Conservation (phyloP, 2,797 vertebrate species). For the Platalea minor region DNA sequence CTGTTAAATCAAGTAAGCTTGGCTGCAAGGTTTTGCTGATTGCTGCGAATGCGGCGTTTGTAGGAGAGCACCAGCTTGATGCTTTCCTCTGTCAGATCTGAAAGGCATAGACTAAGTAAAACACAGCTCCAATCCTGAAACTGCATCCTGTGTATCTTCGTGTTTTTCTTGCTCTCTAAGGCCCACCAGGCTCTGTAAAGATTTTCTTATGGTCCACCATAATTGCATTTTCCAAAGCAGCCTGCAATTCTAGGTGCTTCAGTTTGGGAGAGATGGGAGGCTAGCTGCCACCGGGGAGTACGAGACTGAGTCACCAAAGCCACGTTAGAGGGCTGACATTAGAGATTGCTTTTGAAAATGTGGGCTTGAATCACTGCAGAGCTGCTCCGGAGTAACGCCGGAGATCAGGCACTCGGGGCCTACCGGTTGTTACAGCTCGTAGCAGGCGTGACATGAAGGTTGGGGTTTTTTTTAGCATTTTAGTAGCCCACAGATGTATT, state of each 20-base stretch:
- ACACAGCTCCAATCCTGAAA: background rate
- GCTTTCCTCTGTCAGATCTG: background rate
- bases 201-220: background rate
- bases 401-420: background rate
- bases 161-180: background rate
- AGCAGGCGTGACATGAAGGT: background rate
- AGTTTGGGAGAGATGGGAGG: background rate
- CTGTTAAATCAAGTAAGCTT: background rate
- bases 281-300: background rate
- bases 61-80: background rate
- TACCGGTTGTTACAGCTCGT: background rate
- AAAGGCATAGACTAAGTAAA: background rate
- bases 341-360: background rate
- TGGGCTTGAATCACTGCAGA: background rate
- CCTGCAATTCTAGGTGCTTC: background rate
- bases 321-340: background rate
- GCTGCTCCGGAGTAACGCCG: background rate
- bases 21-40: background rate
- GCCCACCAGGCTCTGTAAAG: background rate
- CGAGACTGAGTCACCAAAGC: background rate
- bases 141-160: background rate
- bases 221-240: slow-evolving; percentile 8
- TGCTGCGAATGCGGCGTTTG: background rate
- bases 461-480: background rate
- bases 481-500: background rate